Conservation (phyloP, 2,113 vertebrate species). For the Ceyx melanurus region DNA sequence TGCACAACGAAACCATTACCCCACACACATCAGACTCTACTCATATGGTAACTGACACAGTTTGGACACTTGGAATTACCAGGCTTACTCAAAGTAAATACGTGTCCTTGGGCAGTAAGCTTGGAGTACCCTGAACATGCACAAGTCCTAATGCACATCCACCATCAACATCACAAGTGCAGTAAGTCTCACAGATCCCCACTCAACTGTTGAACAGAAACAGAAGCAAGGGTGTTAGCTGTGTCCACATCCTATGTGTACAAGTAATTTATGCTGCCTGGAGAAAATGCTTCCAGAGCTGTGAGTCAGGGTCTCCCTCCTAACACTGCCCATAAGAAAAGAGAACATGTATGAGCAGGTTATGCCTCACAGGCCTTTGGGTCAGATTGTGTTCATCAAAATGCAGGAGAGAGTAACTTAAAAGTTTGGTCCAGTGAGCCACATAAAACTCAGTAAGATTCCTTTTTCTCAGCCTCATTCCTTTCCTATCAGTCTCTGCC, state of each 20-base stretch:
- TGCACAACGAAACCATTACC: rapidly evolving
- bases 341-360: neutral
- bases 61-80: neutral
- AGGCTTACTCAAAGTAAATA: neutral
- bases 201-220: neutral
- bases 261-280: neutral
- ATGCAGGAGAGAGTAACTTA: neutral
- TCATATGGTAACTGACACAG: neutral
- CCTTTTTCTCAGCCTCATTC: neutral
- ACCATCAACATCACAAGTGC: neutral
- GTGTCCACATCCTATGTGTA: rapidly evolving
- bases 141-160: neutral
- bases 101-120: neutral
- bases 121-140: neutral
- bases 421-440: neutral
- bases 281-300: neutral
- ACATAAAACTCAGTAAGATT: neutral
- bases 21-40: neutral
- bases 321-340: neutral
- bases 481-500: neutral
- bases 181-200: neutral
- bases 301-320: neutral
- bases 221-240: neutral
- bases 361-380: neutral
- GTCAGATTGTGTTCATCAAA: neutral